Base-by-base conservation (phyloP, 1,140 invertebrate species). In the Ganaspis sp. region DNA sequence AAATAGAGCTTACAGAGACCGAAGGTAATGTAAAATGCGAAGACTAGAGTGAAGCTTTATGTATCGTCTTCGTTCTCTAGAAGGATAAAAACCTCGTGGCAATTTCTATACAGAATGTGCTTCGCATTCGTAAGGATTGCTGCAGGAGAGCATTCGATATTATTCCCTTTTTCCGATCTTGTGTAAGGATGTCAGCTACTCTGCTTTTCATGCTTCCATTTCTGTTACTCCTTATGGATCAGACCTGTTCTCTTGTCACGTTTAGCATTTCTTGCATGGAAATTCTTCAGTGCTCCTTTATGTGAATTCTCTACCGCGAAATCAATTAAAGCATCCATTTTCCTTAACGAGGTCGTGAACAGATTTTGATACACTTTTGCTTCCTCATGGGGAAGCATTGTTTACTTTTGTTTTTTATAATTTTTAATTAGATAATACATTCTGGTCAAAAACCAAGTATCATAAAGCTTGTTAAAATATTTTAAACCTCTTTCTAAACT, bases 41-140 rank as follows among this genome's bases (percentile, higher is more conserved):
- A 58, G 54, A 58, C 54, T 58, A 29, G 54, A 58, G 54, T 58
- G 54, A 58, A 58, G 21, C 54, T 58, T 58, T 15, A 58, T 15
- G 54, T 58, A 58, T 45, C 42, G 54, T 29, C 21, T 58, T 58
- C 53, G 21, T 19, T 15, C 23, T 58, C 23, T 23, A 26, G 21
- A 26, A 58, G 23, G 23, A 23, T 58, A 58, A 58, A 58, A 58
- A 58, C 8, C 23, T 12, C 21, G 21, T 58, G 23, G 21, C 54
- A 58, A 58, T 58, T 58, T 58, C 54, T 58, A 23, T 58, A 15
- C 9, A 58, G 54, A 58, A 58, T 58, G 54, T 58, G 54, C 54
- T 58, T 58, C 54, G 54, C 54, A 58, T 58, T 58, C 21, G 54
- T 58, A 26, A 58, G 21, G 21, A 26, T 23, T 58, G 9, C 19